Percentiles rank a stretch among this genome's conserved stretches.
These are phyloP conservation scores for Aptenodytes forsteri DNA, from an alignment of 2,113 vertebrate genomes.

Conservation along the genomic window DNA sequence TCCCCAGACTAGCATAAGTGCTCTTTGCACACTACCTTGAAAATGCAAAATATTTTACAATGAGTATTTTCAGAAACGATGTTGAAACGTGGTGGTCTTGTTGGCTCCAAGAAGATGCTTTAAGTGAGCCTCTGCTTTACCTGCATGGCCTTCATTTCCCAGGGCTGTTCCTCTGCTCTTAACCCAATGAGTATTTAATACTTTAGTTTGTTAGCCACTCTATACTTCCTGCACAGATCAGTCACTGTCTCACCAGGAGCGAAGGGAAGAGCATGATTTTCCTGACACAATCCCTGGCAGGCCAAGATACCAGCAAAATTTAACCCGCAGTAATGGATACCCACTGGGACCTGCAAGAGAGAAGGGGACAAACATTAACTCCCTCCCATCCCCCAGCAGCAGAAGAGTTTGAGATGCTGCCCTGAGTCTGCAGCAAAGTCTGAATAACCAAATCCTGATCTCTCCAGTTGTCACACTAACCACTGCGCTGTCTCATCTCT, in stretches of 20 bases:
- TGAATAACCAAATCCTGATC: neutral
- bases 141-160: neutral
- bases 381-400: neutral
- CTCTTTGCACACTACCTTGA: neutral
- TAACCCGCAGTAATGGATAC: conserved; percentile 43
- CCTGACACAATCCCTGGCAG: conserved; percentile 55
- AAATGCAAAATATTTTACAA: neutral
- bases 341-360: conserved; percentile 46
- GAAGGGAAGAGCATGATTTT: conserved; percentile 46
- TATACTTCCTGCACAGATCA: neutral
- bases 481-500: neutral
- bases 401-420: neutral
- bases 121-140: neutral
- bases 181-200: neutral
- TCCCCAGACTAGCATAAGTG: neutral
- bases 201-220: neutral
- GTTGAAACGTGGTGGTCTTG: neutral
- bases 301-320: conserved; percentile 63
- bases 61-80: neutral
- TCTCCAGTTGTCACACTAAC: neutral
- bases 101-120: neutral
- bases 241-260: conserved; percentile 19
- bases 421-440: neutral
- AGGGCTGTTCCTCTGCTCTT: neutral
- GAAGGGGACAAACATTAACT: neutral